Conservation (phyloP, 2,888 invertebrate species). For the Molanna angustata region DNA sequence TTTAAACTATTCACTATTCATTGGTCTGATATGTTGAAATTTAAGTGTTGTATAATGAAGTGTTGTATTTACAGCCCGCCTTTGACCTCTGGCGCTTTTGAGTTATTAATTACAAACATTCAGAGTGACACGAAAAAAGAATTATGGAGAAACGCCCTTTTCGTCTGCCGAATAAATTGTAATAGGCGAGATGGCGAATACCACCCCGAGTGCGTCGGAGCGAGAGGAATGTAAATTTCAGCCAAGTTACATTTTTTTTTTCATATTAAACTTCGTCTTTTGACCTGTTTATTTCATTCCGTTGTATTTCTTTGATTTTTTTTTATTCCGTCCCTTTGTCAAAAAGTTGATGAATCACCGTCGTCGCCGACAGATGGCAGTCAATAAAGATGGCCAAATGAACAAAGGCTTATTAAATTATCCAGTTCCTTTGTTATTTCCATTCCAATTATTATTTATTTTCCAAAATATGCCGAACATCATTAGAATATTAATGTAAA, state of each 20-base stretch:
- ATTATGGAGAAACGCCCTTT: constrained; percentile 25
- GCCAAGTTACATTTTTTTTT: constrained; percentile 17
- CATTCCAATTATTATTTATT: too few relatives aligned
- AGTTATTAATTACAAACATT: constrained; percentile 31
- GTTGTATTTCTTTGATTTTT: constrained; percentile 24
- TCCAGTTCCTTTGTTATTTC: constrained; percentile 8
- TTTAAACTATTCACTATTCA: too few relatives aligned
- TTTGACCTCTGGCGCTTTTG: constrained; percentile 24
- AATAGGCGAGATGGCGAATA: constrained; percentile 8
- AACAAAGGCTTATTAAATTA: constrained; percentile 18
- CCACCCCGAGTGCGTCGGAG: constrained; percentile 8
- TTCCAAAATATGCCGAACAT: too few relatives aligned
- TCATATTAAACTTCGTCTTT: constrained; percentile 16
- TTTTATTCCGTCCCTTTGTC: too few relatives aligned
- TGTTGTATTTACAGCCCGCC: constrained; percentile 9
- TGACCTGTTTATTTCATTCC: constrained; percentile 18
- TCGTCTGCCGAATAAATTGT: constrained; percentile 22
- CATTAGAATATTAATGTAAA: too few relatives aligned
- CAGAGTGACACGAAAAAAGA: constrained; percentile 28
- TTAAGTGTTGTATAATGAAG: too few relatives aligned
- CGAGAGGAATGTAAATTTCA: constrained; percentile 10
- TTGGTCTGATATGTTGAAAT: too few relatives aligned
- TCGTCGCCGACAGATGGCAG: constrained; percentile 19
- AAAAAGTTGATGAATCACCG: constrained; percentile 24
- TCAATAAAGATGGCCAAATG: constrained; percentile 19